A percentile compares a stretch with the other conserved stretches of the same genome.
phyloP scores from a whole-genome alignment of 2,113 vertebrate genomes.

The Ifrita kowaldi region DNA sequence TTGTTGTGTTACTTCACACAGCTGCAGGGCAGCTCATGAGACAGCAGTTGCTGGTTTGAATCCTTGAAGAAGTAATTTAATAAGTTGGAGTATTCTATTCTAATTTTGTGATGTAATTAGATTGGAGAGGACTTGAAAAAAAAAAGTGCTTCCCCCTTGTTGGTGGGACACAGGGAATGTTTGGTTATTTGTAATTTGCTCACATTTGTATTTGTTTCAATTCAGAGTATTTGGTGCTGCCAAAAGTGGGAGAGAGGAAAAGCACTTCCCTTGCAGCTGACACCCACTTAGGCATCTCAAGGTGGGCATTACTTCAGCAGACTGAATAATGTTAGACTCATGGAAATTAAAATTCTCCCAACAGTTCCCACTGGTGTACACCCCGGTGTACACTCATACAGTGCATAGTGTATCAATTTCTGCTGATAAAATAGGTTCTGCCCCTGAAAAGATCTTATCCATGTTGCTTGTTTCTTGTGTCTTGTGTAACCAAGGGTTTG shows the following conservation, averaged over 20 bases:
- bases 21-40: neutral
- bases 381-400: rapidly evolving
- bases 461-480: neutral
- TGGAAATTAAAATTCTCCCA: neutral
- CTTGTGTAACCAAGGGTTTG: neutral
- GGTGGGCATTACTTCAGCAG: neutral
- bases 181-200: neutral
- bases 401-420: neutral
- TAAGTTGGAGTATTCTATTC: neutral
- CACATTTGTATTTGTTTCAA: neutral
- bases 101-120: neutral
- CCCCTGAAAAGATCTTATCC: neutral
- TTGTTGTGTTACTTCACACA: neutral
- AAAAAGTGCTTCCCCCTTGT: neutral
- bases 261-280: neutral
- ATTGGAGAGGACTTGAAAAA: neutral
- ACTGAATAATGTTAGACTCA: neutral
- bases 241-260: neutral
- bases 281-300: neutral
- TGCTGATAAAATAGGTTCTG: neutral
- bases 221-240: neutral
- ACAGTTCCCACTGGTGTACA: neutral
- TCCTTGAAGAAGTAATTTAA: neutral
- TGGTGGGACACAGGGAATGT: neutral
- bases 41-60: neutral